Conservation (phyloP, 2,113 vertebrate species). For the Paramormyrops kingsleyae region DNA sequence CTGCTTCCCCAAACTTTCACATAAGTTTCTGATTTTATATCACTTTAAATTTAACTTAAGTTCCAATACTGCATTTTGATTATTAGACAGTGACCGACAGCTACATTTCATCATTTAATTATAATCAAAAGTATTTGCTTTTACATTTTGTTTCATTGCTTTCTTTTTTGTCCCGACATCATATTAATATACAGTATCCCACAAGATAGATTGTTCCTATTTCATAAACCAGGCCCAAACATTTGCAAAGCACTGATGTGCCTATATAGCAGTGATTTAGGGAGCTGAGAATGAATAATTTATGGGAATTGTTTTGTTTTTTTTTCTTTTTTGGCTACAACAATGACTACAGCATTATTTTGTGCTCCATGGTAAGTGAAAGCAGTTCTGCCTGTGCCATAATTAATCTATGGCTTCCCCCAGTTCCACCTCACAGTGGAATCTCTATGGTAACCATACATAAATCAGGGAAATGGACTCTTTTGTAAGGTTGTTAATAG, state of each 20-base stretch:
- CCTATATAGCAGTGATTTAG: background rate
- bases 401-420: constrained; percentile 65
- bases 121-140: background rate
- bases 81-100: background rate
- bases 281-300: background rate
- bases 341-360: background rate
- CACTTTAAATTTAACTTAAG: background rate
- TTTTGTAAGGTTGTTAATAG: constrained; percentile 80
- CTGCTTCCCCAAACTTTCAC: background rate
- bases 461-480: constrained; percentile 75
- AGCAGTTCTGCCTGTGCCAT: constrained; percentile 17
- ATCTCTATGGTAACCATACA: constrained; percentile 75
- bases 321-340: background rate
- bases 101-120: background rate
- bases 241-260: background rate
- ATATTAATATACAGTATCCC: background rate
- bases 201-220: background rate
- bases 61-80: background rate
- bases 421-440: constrained; percentile 63
- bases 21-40: background rate
- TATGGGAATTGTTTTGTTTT: background rate
- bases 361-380: constrained; percentile 24
- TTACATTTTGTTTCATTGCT: background rate
- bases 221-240: background rate
- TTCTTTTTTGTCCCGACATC: background rate